Percentiles rank a stretch among this genome's conserved stretches.
phyloP scores from a whole-genome alignment of 2,888 invertebrate genomes.

The Gnatocerus cornutus region DNA sequence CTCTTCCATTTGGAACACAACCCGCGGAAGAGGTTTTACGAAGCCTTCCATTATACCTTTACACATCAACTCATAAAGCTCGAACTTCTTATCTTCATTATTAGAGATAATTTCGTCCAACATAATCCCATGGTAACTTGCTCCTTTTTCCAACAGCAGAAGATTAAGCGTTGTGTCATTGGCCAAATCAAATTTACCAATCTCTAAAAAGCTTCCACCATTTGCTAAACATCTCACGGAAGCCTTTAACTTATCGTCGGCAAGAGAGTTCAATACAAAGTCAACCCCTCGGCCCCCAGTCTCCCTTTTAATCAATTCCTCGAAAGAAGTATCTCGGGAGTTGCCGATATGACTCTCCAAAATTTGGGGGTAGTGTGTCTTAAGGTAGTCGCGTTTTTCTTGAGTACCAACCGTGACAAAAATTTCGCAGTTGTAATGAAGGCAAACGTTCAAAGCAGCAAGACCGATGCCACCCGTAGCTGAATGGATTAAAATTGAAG shows the following conservation, averaged over 20 bases:
- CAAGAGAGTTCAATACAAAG: conserved; percentile 91
- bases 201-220: conserved; percentile 76
- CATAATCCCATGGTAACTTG: conserved; percentile 84
- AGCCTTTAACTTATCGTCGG: conserved; percentile 85
- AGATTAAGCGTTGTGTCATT: conserved; percentile 75
- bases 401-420: conserved; percentile 81
- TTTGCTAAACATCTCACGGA: conserved; percentile 66
- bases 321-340: conserved; percentile 91
- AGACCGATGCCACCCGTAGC: conserved; percentile 83
- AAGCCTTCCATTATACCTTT: conserved; percentile 71
- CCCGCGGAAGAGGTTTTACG: conserved; percentile 80
- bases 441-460: conserved; percentile 81
- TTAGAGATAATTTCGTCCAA: conserved; percentile 72
- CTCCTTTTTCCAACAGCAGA: conserved; percentile 80
- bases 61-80: neutral
- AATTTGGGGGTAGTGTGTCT: conserved; percentile 71
- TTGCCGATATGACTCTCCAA: conserved; percentile 84
- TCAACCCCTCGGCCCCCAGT: conserved; percentile 92
- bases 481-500: conserved; percentile 73
- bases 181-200: conserved; percentile 78
- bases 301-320: conserved; percentile 85
- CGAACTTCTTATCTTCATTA: neutral
- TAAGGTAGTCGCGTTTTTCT: conserved; percentile 78
- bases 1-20: conserved; percentile 77
- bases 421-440: conserved; percentile 77